phyloP scores from a whole-genome alignment of 2,113 vertebrate species.

The Pygoscelis antarcticus region DNA sequence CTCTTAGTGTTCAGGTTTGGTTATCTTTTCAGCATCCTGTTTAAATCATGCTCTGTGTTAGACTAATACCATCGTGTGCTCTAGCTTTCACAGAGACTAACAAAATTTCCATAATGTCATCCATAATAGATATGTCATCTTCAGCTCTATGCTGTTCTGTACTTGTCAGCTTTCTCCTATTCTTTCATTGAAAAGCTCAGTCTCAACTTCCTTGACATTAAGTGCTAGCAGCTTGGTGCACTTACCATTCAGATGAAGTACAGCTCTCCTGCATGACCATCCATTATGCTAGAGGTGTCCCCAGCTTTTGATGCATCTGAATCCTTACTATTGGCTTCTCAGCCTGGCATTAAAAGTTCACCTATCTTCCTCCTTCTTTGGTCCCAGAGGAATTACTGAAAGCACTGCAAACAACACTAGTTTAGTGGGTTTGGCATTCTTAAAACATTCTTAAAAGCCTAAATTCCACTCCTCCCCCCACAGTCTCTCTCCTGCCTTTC shows the following conservation, averaged over 20 bases:
- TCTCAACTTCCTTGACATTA: not conserved
- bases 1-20: not conserved
- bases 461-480: not conserved
- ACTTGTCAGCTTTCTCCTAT: not conserved
- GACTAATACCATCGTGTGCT: not conserved
- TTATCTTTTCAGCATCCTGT: not conserved
- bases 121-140: not conserved
- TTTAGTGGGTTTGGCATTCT: not conserved
- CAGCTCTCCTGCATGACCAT: not conserved
- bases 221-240: not conserved
- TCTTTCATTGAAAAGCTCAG: not conserved
- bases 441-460: not conserved
- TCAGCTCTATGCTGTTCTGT: not conserved
- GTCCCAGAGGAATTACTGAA: not conserved
- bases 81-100: not conserved
- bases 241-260: not conserved
- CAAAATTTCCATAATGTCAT: not conserved
- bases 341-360: not conserved
- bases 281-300: not conserved
- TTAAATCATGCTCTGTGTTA: not conserved
- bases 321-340: not conserved
- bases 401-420: not conserved
- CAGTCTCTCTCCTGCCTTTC: not conserved
- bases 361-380: not conserved
- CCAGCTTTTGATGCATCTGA: not conserved